phyloP scores from a whole-genome alignment of 1,140 invertebrate species.

The Anadara kagoshimensis region DNA sequence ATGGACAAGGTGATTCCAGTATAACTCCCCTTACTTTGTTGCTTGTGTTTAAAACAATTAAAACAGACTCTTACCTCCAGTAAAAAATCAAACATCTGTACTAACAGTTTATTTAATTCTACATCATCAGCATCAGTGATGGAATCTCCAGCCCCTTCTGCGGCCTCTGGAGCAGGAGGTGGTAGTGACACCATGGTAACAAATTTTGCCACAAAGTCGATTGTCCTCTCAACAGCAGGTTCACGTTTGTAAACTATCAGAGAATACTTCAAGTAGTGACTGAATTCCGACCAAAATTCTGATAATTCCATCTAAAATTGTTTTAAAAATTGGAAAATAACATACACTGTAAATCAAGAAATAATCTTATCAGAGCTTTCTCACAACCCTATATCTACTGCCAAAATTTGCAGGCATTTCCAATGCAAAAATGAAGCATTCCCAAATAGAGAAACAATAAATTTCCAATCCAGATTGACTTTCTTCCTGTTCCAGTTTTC shows the following conservation, averaged over 20 bases:
- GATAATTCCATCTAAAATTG: conserved; percentile 58
- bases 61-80: conserved; percentile 55
- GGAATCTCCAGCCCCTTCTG: conserved; percentile 10
- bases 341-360: background rate
- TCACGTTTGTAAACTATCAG: conserved; percentile 73
- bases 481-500: too few species aligned
- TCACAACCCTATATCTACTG: background rate
- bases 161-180: background rate
- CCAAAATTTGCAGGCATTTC: background rate
- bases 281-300: conserved; percentile 67
- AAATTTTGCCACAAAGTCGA: conserved; percentile 81
- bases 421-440: background rate
- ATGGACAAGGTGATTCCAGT: too few species aligned
- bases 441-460: too few species aligned
- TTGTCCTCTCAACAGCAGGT: conserved; percentile 79
- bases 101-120: conserved; percentile 58
- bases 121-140: conserved; percentile 46
- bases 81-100: conserved; percentile 67
- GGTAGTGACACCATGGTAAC: conserved; percentile 68
- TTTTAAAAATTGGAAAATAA: conserved; percentile 23
- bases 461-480: too few species aligned
- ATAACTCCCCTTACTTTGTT: too few species aligned
- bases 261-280: conserved; percentile 60
- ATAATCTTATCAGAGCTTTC: background rate
- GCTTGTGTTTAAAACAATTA: background rate